Evolutionary conservation across 2,888 invertebrate genomes (phyloP).

Genomic region (Molorchus minor): DNA sequence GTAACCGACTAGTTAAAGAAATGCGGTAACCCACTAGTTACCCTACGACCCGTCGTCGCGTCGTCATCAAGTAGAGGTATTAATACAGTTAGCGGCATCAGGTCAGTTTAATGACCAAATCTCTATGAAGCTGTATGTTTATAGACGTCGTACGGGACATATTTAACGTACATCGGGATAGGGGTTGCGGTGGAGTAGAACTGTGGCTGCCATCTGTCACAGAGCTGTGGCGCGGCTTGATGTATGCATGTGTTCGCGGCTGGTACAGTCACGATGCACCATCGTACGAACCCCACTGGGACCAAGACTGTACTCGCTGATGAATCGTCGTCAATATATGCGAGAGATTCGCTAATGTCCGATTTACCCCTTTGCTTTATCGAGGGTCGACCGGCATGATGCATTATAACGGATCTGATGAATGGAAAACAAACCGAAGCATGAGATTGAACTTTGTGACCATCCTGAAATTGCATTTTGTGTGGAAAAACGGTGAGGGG

Average conservation of each 20-base stretch:
- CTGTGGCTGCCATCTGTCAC: conserved; percentile 57
- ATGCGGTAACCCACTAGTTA: too few species aligned
- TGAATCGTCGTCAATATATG: too few species aligned
- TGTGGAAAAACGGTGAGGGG: too few species aligned
- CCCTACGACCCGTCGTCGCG: too few species aligned
- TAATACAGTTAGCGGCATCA: conserved; percentile 55
- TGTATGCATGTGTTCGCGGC: conserved; percentile 54
- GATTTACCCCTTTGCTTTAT: too few species aligned
- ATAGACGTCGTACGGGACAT: conserved; percentile 51
- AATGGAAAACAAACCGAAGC: too few species aligned
- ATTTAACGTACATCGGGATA: conserved; percentile 50
- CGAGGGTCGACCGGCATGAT: too few species aligned
- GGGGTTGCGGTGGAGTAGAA: conserved; percentile 51
- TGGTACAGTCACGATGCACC: conserved; percentile 36
- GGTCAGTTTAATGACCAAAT: conserved; percentile 56
- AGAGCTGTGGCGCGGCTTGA: conserved; percentile 50
- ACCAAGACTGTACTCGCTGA: conserved; percentile 26
- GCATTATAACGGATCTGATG: too few species aligned
- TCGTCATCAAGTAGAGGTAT: conserved; percentile 50
- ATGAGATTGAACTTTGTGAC: too few species aligned
- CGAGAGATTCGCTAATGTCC: too few species aligned
- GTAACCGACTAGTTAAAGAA: too few species aligned
- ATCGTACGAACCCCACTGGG: conserved; percentile 6
- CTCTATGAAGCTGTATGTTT: conserved; percentile 49
- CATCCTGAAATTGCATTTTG: too few species aligned